phyloP scores from a whole-genome alignment of 2,113 vertebrate genomes.

The Phalacrocorax brasilianus region DNA sequence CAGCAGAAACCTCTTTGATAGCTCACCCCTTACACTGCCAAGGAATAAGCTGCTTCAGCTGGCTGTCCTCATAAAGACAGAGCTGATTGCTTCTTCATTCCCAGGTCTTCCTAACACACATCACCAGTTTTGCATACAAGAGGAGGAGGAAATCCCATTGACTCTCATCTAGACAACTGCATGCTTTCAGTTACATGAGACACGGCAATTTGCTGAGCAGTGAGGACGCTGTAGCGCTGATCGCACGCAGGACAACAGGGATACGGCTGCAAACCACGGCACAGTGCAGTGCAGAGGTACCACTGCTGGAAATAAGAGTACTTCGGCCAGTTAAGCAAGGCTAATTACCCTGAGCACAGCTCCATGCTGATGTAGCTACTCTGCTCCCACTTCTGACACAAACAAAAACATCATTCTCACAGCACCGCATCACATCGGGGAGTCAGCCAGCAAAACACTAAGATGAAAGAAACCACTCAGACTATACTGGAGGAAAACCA shows the following conservation, averaged over 20 bases:
- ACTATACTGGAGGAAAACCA: background rate
- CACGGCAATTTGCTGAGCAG: background rate
- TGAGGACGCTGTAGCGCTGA: rapidly evolving
- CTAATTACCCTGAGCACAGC: background rate
- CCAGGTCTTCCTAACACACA: background rate
- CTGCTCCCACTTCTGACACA: background rate
- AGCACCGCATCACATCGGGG: background rate
- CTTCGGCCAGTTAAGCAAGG: background rate
- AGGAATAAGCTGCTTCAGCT: background rate
- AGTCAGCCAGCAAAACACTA: background rate
- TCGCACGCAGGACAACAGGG: background rate
- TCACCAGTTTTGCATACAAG: too few species aligned
- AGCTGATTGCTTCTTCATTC: background rate
- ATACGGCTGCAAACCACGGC: rapidly evolving
- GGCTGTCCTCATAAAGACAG: background rate
- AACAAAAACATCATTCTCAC: background rate
- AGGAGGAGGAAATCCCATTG: background rate
- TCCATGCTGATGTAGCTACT: background rate
- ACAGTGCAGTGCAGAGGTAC: background rate
- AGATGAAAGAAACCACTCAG: background rate
- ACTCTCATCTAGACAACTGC: background rate
- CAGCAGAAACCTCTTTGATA: background rate
- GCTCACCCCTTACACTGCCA: background rate
- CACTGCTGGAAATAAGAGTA: background rate
- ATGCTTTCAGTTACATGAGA: background rate